These are phyloP conservation scores for Bufo bufo DNA, from an alignment of 2,113 vertebrate genomes.

Conservation along the genomic window DNA sequence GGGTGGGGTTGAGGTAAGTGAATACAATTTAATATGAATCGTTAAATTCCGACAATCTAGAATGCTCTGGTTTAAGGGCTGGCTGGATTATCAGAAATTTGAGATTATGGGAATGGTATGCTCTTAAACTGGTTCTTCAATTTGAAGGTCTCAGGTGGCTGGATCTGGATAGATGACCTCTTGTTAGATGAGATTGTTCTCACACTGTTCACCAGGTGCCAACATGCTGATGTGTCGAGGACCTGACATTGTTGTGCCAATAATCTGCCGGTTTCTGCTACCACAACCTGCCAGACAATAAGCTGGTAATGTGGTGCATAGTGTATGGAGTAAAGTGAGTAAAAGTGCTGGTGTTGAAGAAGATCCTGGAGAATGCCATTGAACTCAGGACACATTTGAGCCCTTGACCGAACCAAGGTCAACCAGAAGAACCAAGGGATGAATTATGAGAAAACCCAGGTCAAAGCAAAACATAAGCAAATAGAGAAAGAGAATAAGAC, in stretches of 20 bases:
- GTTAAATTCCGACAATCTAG: background rate
- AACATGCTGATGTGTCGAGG: background rate
- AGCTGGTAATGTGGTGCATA: background rate
- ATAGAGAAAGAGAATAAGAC: too few relatives aligned
- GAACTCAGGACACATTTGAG: background rate
- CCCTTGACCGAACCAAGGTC: background rate
- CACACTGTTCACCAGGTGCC: background rate
- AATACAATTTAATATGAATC: background rate
- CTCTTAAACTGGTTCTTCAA: too few relatives aligned
- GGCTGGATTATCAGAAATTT: background rate
- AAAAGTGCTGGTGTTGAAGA: background rate
- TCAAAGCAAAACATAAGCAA: too few relatives aligned
- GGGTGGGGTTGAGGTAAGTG: background rate
- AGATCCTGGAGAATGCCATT: background rate
- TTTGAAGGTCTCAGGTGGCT: too few relatives aligned
- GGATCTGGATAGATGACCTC: too few relatives aligned
- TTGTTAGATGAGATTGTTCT: too few relatives aligned
- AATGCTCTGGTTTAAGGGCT: background rate
- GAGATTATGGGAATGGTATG: background rate
- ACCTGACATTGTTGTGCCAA: background rate
- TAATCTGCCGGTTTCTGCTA: background rate
- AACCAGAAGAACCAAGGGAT: background rate
- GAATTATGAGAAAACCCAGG: background rate
- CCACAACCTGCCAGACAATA: background rate
- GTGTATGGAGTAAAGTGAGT: too few relatives aligned